Base-by-base conservation (phyloP, 2,888 invertebrate species). In the Lymantria monacha region DNA sequence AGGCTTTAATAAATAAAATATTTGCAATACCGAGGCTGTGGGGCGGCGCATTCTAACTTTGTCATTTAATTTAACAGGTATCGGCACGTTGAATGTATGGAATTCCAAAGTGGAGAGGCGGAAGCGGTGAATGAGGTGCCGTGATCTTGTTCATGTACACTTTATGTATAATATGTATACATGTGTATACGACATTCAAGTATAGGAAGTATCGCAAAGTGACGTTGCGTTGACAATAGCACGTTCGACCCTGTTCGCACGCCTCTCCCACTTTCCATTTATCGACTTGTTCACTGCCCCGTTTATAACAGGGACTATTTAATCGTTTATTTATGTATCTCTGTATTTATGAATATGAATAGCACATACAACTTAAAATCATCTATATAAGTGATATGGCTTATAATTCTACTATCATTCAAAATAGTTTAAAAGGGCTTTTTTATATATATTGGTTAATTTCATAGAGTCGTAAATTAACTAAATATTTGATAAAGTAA, bases 221-320 rank as follows among this genome's bases (percentile, higher is more conserved):
- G 81, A 80, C 75, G 72, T 70, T 63, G 69, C 63, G 68, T 76
- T 76, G 83, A 87, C 89, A 87, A 87, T 86, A 70, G 78, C 80
- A 76, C 76, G 76, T 77, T 72, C 79, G 87, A 82, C 87, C 87
- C 79, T 87, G 81, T 88, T 90, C 88, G 76, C 89, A 89, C 85
- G 85, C 76, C 71, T 81, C 80, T 80, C 79, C 80, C 76, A 81
- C 83, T 85, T 83, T 83, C 78, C 81, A 79, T 76, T 83, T 85
- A 85, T 86, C 76, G 84, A 85, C 82, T 81, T 73, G 78, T 79
- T 76, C 73, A 70, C 69, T 73, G 80, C 72, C 67, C 73, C 71
- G 74, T 76, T 82, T 81, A 74, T 75, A 74, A 74, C 69, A 70
- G 69, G 15, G 74, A 66, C 70, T 75, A 78, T 78, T 79, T 74